Conservation (phyloP, 2,888 invertebrate genomes). For the Eubasilissa splendida region DNA sequence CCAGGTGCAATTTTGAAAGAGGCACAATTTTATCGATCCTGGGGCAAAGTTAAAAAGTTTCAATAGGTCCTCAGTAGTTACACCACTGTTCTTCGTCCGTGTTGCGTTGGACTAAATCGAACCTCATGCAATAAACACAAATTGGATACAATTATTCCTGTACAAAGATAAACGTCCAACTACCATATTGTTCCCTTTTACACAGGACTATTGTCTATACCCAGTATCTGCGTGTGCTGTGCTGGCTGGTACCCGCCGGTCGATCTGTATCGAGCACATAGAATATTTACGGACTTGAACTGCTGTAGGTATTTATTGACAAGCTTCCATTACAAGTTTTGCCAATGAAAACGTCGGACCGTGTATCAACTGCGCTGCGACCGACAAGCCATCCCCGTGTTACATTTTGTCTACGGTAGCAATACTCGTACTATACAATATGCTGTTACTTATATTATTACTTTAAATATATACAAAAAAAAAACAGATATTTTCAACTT, state of each 20-base stretch:
- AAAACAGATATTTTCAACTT: no score
- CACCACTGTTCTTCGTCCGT: neutral
- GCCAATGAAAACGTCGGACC: constrained; percentile 26
- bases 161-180: constrained; percentile 30
- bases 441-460: no score
- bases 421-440: neutral
- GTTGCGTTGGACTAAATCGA: neutral
- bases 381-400: neutral
- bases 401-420: neutral
- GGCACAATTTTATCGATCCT: no score
- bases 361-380: neutral
- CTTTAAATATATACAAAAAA: no score
- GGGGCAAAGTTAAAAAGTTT: no score
- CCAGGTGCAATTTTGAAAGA: no score
- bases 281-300: constrained; percentile 21
- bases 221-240: neutral
- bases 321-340: constrained; percentile 53
- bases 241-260: neutral
- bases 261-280: constrained; percentile 12
- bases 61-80: no score
- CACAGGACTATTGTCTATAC: neutral
- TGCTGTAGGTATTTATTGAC: constrained; percentile 50
- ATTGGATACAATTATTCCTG: neutral
- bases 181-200: constrained; percentile 35
- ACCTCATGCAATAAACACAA: constrained; percentile 13